Evolutionary conservation across 2,797 vertebrate species (phyloP).

Genomic region (Brachymystax lenok): DNA sequence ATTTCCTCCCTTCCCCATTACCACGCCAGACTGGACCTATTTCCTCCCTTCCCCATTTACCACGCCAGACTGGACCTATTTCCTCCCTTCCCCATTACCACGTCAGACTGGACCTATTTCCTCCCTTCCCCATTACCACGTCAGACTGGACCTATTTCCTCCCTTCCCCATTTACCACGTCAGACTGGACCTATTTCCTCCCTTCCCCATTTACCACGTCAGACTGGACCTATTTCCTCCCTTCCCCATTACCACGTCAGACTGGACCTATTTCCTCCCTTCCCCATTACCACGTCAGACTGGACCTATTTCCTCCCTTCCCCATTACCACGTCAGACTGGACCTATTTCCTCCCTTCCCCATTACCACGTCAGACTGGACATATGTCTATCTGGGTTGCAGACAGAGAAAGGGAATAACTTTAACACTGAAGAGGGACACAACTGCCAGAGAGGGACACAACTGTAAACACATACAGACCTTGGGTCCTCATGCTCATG

Average conservation of each 20-base stretch:
- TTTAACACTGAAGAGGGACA: not conserved
- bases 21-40: not conserved
- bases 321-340: not conserved
- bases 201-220: not conserved
- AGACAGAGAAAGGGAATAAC: not conserved
- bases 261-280: not conserved
- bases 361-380: not conserved
- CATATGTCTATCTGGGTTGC: not conserved
- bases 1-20: not conserved
- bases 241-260: too few relatives aligned
- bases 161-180: not conserved
- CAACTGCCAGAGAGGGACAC: not conserved
- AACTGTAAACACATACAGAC: not conserved
- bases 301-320: not conserved
- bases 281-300: too few relatives aligned
- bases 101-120: not conserved
- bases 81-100: not conserved
- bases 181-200: not conserved
- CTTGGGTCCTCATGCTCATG: conserved; percentile 1
- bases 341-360: not conserved
- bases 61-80: too few relatives aligned
- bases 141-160: not conserved
- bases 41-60: not conserved
- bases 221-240: not conserved
- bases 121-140: not conserved